phyloP scores from a whole-genome alignment of 2,888 invertebrate genomes.

The Drosophila subquinaria region DNA sequence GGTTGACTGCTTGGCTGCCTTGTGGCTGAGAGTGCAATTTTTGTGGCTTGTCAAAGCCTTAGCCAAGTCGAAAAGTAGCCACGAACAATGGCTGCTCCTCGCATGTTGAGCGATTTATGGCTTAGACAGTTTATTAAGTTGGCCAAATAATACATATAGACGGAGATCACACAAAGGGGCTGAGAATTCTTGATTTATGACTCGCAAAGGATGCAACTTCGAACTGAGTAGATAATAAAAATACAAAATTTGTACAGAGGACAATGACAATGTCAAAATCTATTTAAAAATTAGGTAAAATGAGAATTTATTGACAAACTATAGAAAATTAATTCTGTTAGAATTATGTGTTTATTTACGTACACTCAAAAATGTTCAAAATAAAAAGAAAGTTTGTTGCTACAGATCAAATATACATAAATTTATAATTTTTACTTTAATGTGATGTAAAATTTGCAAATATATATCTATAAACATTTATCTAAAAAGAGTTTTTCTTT shows the following conservation, averaged over 20 bases:
- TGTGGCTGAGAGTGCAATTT: constrained; percentile 66
- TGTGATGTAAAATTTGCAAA: no score
- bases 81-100: constrained; percentile 57
- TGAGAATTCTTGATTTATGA: constrained; percentile 35
- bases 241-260: background rate
- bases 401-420: no score
- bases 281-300: background rate
- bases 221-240: background rate
- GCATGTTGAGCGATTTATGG: constrained; percentile 77
- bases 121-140: constrained; percentile 58
- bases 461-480: no score
- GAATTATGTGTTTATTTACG: no score
- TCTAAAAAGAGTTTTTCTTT: background rate
- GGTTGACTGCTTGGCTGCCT: constrained; percentile 62
- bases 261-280: background rate
- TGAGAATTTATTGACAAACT: background rate
- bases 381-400: no score
- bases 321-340: no score
- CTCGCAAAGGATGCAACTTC: background rate
- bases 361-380: no score
- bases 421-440: no score
- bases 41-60: constrained; percentile 66
- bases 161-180: constrained; percentile 2
- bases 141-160: constrained; percentile 35
- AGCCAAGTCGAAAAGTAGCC: constrained; percentile 48